Evolutionary conservation across 2,888 invertebrate genomes (phyloP).

Genomic region (Lottia gigantea): DNA sequence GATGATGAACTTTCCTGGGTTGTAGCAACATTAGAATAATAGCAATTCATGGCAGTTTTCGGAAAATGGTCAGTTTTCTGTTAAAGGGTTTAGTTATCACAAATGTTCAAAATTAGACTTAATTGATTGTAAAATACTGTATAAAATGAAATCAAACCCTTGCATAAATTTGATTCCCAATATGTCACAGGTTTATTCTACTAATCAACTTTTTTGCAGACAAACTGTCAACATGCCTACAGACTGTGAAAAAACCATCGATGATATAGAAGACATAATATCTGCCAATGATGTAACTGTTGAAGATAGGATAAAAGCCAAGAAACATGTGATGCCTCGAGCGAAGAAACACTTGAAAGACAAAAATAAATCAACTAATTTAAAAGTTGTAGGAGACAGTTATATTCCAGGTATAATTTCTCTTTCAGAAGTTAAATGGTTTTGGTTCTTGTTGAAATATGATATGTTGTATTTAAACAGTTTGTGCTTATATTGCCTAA

Average conservation of each 20-base stretch:
- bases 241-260: constrained; percentile 34
- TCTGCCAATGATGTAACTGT: constrained; percentile 33
- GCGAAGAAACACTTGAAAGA: constrained; percentile 34
- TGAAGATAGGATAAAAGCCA: constrained; percentile 37
- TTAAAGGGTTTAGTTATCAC: no score
- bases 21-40: no score
- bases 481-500: no score
- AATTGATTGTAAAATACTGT: no score
- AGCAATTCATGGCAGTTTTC: no score
- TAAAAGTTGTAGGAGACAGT: constrained; percentile 48
- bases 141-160: no score
- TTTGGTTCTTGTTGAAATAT: neutral
- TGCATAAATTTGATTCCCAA: no score
- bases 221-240: constrained; percentile 24
- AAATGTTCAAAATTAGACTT: no score
- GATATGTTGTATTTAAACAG: neutral
- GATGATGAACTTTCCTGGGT: no score
- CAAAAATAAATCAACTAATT: constrained; percentile 12
- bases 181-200: no score
- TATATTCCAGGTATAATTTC: constrained; percentile 71
- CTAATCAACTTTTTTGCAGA: no score
- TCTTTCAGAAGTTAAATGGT: neutral
- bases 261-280: constrained; percentile 61
- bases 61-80: no score
- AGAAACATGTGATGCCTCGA: constrained; percentile 46